Conservation (phyloP, 2,113 vertebrate genomes). For the Istiophorus platypterus region DNA sequence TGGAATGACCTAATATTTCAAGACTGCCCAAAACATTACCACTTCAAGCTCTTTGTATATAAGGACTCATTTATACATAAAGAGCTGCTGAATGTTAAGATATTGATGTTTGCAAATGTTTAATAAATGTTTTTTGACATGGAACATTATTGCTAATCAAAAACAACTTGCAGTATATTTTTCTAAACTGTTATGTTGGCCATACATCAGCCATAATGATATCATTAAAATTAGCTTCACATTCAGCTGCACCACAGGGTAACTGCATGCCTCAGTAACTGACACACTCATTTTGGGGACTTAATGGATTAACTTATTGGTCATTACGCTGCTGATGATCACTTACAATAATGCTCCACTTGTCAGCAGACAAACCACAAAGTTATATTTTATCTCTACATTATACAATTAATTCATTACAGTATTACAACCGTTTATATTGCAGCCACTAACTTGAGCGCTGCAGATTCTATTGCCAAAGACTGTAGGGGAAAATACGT, state of each 20-base stretch:
- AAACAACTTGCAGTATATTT: constrained; percentile 4
- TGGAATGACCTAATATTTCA: constrained; percentile 4
- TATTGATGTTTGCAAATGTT: not conserved
- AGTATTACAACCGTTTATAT: not conserved
- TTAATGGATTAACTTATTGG: constrained; percentile 23
- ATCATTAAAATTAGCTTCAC: constrained; percentile 31
- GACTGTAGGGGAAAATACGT: constrained; percentile 15
- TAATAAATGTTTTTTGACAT: not conserved
- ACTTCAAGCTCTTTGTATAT: not conserved
- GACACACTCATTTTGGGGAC: constrained; percentile 2
- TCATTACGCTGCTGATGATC: constrained; percentile 13
- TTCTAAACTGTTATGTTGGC: constrained; percentile 2
- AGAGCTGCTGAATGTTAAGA: constrained; percentile 2
- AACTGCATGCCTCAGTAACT: constrained; percentile 12
- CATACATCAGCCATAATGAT: constrained; percentile 27
- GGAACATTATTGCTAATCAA: constrained; percentile 7
- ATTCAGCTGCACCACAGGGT: not conserved
- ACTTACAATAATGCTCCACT: constrained; percentile 8
- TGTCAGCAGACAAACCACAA: not conserved
- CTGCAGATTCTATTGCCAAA: not conserved
- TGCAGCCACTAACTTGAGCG: not conserved
- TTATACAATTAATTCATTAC: not conserved
- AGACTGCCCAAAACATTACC: not conserved
- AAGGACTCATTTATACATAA: not conserved
- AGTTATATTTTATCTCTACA: not conserved